Base-by-base conservation (phyloP, 2,797 vertebrate species). In the Acanthiza pusilla region DNA sequence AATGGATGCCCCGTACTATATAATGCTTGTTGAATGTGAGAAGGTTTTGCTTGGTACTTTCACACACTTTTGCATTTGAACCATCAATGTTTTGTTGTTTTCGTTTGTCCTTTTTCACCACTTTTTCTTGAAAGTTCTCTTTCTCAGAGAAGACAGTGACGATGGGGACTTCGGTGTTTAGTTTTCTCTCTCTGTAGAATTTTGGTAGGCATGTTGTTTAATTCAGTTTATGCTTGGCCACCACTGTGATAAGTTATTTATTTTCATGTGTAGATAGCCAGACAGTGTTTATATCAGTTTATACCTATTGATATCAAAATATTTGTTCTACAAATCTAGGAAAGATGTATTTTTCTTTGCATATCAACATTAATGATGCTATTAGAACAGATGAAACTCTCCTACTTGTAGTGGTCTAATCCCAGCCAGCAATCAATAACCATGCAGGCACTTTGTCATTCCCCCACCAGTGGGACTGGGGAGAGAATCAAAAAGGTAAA, bases 1-100 rank as follows among this genome's bases (percentile, higher is more conserved):
- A 22, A 3, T 30, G 7, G 4, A 6, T 32, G 23, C 4, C 4
- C 5, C 4, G 12, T 51, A 13, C 2, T 32, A 1, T 22, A 16
- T 3, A 73, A 7, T 11, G 3, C 2, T 60, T 65, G 3, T n/a
- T 23, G 8, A 50, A 26, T 1, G 0, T 29, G 4, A 58, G 15
- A 38, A 29, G 1, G 2, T 66, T 92, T 58, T 66, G 2, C 3
- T 34, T 53, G 4, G 10, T 27, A 26, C 29, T 73, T 79, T 45
- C 1, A 1, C 6, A 16, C 6, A 30, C 2, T 5, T 48, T 61
- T 80, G 6, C 10, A 10, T 70, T 58, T 58, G 6, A 54, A 2
- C 3, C 25, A 17, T 47, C 5, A 5, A 3, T 61, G 12, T 12
- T 16, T 13, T 36, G 4, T 20, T 61, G 4, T 9, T 30, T 19